These are phyloP conservation scores for Austrofundulus limnaeus DNA, from an alignment of 2,113 vertebrate species.

Conservation along the genomic window DNA sequence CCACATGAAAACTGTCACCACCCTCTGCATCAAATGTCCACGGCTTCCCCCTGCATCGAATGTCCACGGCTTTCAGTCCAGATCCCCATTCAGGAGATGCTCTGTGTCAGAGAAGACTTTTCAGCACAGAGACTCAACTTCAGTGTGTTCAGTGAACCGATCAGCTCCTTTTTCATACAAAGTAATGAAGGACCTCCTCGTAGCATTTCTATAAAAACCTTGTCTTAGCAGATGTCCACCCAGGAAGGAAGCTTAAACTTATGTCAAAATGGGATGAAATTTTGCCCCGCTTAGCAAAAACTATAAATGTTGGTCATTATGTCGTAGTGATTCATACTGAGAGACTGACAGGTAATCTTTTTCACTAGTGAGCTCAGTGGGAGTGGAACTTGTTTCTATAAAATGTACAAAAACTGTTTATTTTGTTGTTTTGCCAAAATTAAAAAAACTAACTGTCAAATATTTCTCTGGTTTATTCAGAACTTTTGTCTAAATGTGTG, in stretches of 20 bases:
- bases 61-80: conserved; percentile 15
- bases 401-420: neutral
- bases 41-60: conserved; percentile 4
- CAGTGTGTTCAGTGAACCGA: conserved; percentile 17
- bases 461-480: neutral
- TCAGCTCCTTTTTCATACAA: conserved; percentile 9
- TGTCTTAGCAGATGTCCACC: conserved; percentile 6
- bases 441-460: neutral
- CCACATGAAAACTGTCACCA: conserved; percentile 4
- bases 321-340: conserved; percentile 35
- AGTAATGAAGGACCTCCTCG: conserved; percentile 25
- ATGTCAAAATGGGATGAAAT: conserved; percentile 22
- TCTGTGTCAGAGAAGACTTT: conserved; percentile 11
- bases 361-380: conserved; percentile 30
- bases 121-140: conserved; percentile 5
- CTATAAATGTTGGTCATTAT: conserved; percentile 33
- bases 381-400: neutral
- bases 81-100: conserved; percentile 5
- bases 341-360: conserved; percentile 40
- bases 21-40: conserved; percentile 13
- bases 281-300: conserved; percentile 34
- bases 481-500: neutral
- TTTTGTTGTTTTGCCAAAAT: neutral
- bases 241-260: conserved; percentile 28
- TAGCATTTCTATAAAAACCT: conserved; percentile 19